These are phyloP conservation scores for Oryzias sinensis DNA, from an alignment of 2,797 vertebrate species.

Conservation along the genomic window DNA sequence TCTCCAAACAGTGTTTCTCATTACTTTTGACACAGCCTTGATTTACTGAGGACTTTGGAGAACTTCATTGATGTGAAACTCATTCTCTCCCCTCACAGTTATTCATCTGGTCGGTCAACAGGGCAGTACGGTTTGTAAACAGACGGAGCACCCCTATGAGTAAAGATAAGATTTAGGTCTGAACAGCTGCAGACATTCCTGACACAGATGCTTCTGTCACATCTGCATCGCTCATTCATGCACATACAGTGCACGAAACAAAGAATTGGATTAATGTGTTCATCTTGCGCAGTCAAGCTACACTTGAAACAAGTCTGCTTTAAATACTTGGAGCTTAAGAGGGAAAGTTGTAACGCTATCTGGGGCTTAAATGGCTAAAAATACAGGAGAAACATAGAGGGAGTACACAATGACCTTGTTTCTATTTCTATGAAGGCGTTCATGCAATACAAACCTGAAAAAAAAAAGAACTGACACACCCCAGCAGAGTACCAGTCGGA, in stretches of 20 bases:
- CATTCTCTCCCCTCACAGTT: constrained; percentile 11
- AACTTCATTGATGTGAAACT: constrained; percentile 37
- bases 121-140: constrained; percentile 65
- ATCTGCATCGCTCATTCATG: constrained; percentile 1
- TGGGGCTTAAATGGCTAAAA: constrained; percentile 61
- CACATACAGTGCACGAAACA: not conserved
- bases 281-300: constrained; percentile 26
- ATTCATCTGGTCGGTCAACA: constrained; percentile 46
- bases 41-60: constrained; percentile 51
- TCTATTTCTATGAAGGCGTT: constrained; percentile 48
- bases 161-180: constrained; percentile 27
- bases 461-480: constrained; percentile 17
- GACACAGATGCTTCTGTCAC: constrained; percentile 10
- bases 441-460: constrained; percentile 28
- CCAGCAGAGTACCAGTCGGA: not conserved
- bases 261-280: constrained; percentile 1
- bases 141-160: constrained; percentile 29
- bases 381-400: constrained; percentile 46
- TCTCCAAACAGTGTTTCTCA: constrained; percentile 20
- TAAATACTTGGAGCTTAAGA: constrained; percentile 58
- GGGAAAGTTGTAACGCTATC: constrained; percentile 43
- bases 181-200: constrained; percentile 16
- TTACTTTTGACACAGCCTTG: constrained; percentile 39
- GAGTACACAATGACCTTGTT: constrained; percentile 60
- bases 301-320: constrained; percentile 47